Evolutionary conservation across 2,888 invertebrate species (phyloP).

Genomic region (Cynaeus angustus): DNA sequence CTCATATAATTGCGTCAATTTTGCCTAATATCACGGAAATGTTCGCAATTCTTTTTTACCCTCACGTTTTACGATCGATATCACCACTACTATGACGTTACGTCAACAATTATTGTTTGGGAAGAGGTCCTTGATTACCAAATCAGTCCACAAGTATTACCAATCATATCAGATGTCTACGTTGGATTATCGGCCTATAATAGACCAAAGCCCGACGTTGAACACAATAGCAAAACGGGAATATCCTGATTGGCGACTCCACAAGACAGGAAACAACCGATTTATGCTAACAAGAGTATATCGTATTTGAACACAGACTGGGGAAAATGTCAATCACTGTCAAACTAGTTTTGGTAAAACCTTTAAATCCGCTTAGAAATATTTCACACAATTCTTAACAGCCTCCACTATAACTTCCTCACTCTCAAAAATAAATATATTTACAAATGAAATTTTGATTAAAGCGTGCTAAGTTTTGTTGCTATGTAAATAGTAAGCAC

Average conservation of each 20-base stretch:
- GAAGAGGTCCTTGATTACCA: slow-evolving; percentile 32
- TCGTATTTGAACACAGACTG: slow-evolving; percentile 5
- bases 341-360: not conserved
- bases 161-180: slow-evolving; percentile 49
- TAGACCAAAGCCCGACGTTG: slow-evolving; percentile 53
- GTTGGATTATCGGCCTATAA: slow-evolving; percentile 52
- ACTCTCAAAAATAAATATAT: not conserved
- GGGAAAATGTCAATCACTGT: not conserved
- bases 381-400: slow-evolving; percentile 2
- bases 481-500: not conserved
- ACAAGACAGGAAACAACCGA: slow-evolving; percentile 49
- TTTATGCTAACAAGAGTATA: slow-evolving; percentile 48
- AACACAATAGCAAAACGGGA: slow-evolving; percentile 46
- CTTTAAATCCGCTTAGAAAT: not conserved
- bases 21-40: slow-evolving; percentile 32
- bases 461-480: slow-evolving; percentile 17
- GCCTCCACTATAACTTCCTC: not conserved
- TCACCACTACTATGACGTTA: slow-evolving; percentile 12
- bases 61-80: slow-evolving; percentile 9
- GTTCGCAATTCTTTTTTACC: slow-evolving; percentile 21
- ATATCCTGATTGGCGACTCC: slow-evolving; percentile 49
- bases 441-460: not conserved
- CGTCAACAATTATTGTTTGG: slow-evolving; percentile 21
- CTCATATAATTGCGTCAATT: slow-evolving; percentile 41
- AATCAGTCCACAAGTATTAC: slow-evolving; percentile 43